A percentile compares a stretch with the other conserved stretches of the same genome.
phyloP scores from a whole-genome alignment of 1,140 invertebrate species.

The Neodiprion lecontei region DNA sequence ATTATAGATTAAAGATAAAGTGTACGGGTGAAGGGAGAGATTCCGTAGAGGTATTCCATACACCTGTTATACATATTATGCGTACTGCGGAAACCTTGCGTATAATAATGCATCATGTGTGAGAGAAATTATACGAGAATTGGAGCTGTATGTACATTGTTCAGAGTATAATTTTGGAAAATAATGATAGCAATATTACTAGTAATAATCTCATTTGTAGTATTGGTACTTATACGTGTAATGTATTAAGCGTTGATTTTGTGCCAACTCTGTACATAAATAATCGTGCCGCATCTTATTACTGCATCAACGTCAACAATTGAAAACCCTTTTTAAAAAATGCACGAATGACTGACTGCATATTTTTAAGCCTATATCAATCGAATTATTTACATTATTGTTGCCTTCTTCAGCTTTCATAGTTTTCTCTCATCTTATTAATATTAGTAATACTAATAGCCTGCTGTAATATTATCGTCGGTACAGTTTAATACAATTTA shows the following conservation, averaged over 20 bases:
- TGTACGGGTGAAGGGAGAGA: too few relatives aligned
- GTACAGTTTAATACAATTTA: slow-evolving; percentile 13
- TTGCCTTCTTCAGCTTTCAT: background rate
- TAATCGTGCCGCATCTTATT: slow-evolving; percentile 25
- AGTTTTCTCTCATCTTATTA: background rate
- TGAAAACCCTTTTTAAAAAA: slow-evolving; percentile 19
- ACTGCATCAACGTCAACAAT: slow-evolving; percentile 6
- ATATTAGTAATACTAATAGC: slow-evolving; percentile 20
- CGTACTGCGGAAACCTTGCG: too few relatives aligned
- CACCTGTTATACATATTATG: too few relatives aligned
- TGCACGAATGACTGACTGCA: slow-evolving; percentile 36
- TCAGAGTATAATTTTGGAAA: too few relatives aligned
- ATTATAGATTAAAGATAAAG: too few relatives aligned
- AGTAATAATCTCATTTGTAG: too few relatives aligned
- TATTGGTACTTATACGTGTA: background rate
- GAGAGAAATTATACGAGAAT: too few relatives aligned
- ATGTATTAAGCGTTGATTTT: slow-evolving; percentile 21
- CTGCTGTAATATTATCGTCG: slow-evolving; percentile 20
- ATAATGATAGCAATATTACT: background rate
- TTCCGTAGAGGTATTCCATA: too few relatives aligned
- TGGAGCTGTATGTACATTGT: too few relatives aligned
- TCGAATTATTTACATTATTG: slow-evolving; percentile 15
- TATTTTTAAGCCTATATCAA: slow-evolving; percentile 34
- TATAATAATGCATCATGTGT: too few relatives aligned
- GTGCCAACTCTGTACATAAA: slow-evolving; percentile 37